A percentile compares a stretch with the other conserved stretches of the same genome.
Evolutionary conservation across 2,113 vertebrate species (phyloP).

Genomic region (Diadophis punctatus): DNA sequence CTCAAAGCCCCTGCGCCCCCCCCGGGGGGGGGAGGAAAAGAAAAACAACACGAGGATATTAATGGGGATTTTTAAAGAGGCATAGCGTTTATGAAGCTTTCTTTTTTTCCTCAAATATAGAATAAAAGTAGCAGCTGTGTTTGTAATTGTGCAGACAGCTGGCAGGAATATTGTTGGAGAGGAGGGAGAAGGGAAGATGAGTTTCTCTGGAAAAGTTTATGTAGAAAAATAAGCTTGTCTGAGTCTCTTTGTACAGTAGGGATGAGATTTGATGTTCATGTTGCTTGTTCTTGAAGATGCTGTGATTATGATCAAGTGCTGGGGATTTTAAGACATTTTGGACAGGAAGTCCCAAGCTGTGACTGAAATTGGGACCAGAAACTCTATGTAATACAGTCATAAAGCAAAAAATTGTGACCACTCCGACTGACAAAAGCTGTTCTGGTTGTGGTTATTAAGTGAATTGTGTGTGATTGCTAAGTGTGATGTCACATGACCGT

Average conservation of each 20-base stretch:
- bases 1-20: too few species aligned
- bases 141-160: neutral
- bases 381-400: neutral
- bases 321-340: neutral
- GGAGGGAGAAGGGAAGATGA: neutral
- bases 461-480: neutral
- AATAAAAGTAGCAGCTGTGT: neutral
- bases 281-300: neutral
- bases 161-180: neutral
- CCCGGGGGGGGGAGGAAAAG: neutral
- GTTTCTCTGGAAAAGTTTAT: neutral
- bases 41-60: neutral
- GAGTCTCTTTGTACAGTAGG: neutral
- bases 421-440: neutral
- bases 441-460: neutral
- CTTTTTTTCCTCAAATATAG: neutral
- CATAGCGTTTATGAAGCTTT: neutral
- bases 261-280: neutral
- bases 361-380: neutral
- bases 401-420: neutral
- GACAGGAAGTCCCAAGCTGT: neutral
- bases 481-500: neutral
- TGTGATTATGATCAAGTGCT: neutral
- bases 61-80: neutral
- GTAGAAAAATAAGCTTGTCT: neutral